Conservation (phyloP, 2,888 invertebrate genomes). For the Eupeodes latifasciatus region DNA sequence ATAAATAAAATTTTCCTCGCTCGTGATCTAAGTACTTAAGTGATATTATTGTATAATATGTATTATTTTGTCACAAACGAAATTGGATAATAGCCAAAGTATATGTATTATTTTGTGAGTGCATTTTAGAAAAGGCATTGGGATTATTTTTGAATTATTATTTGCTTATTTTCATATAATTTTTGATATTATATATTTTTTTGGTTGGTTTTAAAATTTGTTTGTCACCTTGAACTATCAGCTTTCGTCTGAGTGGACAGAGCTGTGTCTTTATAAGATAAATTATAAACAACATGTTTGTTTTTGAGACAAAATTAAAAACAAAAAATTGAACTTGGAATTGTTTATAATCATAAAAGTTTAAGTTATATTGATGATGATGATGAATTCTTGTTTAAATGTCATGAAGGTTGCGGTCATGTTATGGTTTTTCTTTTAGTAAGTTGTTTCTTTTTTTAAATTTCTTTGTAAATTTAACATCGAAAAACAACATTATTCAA, state of each 20-base stretch:
- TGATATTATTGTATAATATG: not conserved
- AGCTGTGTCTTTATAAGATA: not conserved
- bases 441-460: not conserved
- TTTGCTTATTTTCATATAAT: conserved; percentile 24
- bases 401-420: conserved; percentile 14
- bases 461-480: not conserved
- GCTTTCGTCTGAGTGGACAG: conserved; percentile 21
- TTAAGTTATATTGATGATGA: not conserved
- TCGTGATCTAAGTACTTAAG: not conserved
- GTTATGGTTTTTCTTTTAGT: not conserved
- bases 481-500: not conserved
- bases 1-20: not conserved
- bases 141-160: conserved; percentile 42
- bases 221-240: conserved; percentile 34
- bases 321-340: not conserved
- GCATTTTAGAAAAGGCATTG: conserved; percentile 54
- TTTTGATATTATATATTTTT: not conserved
- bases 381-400: not conserved
- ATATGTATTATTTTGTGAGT: not conserved
- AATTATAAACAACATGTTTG: conserved; percentile 19
- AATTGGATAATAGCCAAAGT: conserved; percentile 49
- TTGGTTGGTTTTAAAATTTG: not conserved
- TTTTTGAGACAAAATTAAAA: conserved; percentile 7
- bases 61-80: conserved; percentile 45
- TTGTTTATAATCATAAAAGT: not conserved